Evolutionary conservation across 2,113 vertebrate species (phyloP).

Genomic region (Pitta sordida): DNA sequence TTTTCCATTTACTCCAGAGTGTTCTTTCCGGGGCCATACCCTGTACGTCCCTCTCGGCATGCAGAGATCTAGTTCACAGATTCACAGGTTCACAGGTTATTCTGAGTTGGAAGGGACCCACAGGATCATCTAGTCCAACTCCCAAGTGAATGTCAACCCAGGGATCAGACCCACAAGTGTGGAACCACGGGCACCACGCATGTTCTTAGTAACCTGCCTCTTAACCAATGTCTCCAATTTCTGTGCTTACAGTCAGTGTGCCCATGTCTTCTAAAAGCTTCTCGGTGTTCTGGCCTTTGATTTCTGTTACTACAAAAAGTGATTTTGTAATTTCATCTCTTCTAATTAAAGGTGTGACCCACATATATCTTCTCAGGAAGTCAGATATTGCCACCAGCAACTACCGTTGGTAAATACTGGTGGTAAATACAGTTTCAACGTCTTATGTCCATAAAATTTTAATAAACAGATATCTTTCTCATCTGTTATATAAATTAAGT

Average conservation of each 20-base stretch:
- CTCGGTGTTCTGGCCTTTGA: background rate
- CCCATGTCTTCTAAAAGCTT: background rate
- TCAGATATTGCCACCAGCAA: background rate
- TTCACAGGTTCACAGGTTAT: no score
- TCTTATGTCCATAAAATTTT: background rate
- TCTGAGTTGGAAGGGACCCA: no score
- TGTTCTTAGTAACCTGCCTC: background rate
- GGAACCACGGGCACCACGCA: no score
- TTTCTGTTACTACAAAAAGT: background rate
- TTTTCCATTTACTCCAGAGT: background rate
- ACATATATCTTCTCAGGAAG: background rate
- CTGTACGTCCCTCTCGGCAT: background rate
- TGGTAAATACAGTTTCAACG: background rate
- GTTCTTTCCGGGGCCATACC: rapidly evolving
- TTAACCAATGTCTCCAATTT: background rate
- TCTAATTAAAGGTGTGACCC: background rate
- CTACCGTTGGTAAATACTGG: background rate
- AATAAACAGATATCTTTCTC: background rate
- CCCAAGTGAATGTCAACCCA: no score
- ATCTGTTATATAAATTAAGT: background rate
- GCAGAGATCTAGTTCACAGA: background rate
- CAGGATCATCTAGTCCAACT: no score
- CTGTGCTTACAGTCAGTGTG: background rate
- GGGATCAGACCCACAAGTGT: no score
- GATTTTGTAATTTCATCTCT: background rate